Percentiles rank a stretch among this genome's conserved stretches.
These are phyloP conservation scores for Gorsachius magnificus DNA, from an alignment of 2,797 vertebrate species.

Conservation along the genomic window DNA sequence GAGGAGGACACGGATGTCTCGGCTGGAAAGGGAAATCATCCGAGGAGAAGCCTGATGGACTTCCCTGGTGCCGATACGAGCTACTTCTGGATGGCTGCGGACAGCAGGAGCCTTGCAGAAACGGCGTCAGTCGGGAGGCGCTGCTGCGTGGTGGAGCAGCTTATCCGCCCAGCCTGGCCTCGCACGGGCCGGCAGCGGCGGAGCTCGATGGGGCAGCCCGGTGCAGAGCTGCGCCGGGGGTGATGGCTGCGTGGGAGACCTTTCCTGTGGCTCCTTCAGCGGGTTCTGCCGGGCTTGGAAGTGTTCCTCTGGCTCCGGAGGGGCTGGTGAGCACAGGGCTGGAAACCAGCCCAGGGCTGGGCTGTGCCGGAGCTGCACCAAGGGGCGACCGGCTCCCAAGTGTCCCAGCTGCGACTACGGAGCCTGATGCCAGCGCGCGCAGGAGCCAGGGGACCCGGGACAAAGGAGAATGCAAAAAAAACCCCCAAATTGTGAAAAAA, in stretches of 20 bases:
- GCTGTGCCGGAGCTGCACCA: not conserved
- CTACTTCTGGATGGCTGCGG: not conserved
- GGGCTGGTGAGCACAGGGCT: rapidly evolving
- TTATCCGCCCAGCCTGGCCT: not conserved
- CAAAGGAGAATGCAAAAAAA: rapidly evolving
- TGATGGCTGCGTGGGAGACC: not conserved
- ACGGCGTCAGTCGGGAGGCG: rapidly evolving
- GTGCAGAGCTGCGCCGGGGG: rapidly evolving
- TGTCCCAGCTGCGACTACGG: rapidly evolving
- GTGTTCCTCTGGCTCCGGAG: rapidly evolving
- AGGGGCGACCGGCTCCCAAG: rapidly evolving
- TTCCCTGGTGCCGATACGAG: rapidly evolving
- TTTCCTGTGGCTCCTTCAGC: rapidly evolving
- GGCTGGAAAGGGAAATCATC: not conserved
- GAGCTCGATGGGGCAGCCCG: rapidly evolving
- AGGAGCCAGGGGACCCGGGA: rapidly evolving
- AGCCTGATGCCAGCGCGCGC: rapidly evolving
- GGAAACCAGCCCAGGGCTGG: not conserved
- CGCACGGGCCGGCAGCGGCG: rapidly evolving
- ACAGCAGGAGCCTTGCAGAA: not conserved
- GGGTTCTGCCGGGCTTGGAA: rapidly evolving
- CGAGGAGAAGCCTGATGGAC: not conserved
- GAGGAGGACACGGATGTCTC: not conserved
- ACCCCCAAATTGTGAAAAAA: not conserved
- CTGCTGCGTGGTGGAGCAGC: rapidly evolving